A percentile compares a stretch with the other conserved stretches of the same genome.
Conservation (phyloP, 2,113 vertebrate species). For the Oophaga pumilio region DNA sequence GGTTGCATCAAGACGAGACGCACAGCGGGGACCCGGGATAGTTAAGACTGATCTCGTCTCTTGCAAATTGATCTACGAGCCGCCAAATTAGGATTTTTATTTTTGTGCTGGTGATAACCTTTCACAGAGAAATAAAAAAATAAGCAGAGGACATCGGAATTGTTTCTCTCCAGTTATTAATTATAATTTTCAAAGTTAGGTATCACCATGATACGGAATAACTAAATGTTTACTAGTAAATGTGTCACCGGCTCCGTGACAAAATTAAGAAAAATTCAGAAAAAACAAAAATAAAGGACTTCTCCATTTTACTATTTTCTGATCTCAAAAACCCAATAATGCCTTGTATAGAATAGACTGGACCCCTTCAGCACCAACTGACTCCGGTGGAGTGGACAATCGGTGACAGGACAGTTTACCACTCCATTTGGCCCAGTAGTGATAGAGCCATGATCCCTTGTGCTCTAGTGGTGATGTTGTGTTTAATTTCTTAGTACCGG, state of each 20-base stretch:
- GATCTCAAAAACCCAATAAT: not conserved
- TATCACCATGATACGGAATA: not conserved
- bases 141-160: conserved; percentile 28
- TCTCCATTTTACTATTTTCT: not conserved
- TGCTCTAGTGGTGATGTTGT: too few relatives aligned
- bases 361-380: not conserved
- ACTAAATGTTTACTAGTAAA: not conserved
- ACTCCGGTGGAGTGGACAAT: too few relatives aligned
- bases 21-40: conserved; percentile 32
- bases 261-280: not conserved
- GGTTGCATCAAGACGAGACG: conserved; percentile 1
- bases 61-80: conserved; percentile 51
- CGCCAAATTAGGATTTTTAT: conserved; percentile 31
- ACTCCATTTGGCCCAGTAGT: too few relatives aligned
- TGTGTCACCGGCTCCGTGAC: not conserved
- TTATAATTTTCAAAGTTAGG: conserved; percentile 32
- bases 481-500: too few relatives aligned
- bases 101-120: conserved; percentile 43
- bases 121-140: conserved; percentile 36
- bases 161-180: conserved; percentile 46
- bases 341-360: not conserved
- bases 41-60: conserved; percentile 45
- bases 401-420: too few relatives aligned
- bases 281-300: not conserved
- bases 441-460: too few relatives aligned